Evolutionary conservation across 2,888 invertebrate species (phyloP).

Genomic region (Nemotelus pantherinus): DNA sequence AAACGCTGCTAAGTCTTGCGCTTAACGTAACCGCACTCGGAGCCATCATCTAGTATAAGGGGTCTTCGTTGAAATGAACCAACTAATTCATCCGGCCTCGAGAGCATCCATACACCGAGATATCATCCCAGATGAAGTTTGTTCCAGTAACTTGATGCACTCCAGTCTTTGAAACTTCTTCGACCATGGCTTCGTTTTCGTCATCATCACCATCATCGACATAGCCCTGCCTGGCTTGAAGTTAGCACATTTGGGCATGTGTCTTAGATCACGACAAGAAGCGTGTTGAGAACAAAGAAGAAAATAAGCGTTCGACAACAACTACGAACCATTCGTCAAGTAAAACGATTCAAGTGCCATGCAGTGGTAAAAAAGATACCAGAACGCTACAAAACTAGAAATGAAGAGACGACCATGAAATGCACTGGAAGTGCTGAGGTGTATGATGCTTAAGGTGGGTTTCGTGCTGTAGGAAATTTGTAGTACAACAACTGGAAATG

Average conservation of each 20-base stretch:
- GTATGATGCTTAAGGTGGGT: slow-evolving; percentile 5
- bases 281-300: slow-evolving; percentile 7
- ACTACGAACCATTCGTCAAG: slow-evolving; percentile 20
- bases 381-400: not conserved
- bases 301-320: slow-evolving; percentile 7
- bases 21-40: not conserved
- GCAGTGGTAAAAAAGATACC: not conserved
- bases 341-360: slow-evolving; percentile 19
- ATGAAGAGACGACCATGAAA: slow-evolving; percentile 24
- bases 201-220: not conserved
- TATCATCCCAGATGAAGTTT: not conserved
- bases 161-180: not conserved
- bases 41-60: slow-evolving; percentile 2
- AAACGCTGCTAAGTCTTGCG: not conserved
- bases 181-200: not conserved
- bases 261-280: not conserved
- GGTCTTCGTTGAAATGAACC: not conserved
- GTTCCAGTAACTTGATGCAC: not conserved
- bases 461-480: not conserved
- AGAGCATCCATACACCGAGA: not conserved
- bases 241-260: slow-evolving; percentile 6
- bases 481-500: not conserved
- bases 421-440: not conserved
- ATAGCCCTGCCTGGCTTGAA: not conserved
- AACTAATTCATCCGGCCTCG: slow-evolving; percentile 6